Evolutionary conservation across 2,113 vertebrate species (phyloP).

Genomic region (Emydura subglobosa): DNA sequence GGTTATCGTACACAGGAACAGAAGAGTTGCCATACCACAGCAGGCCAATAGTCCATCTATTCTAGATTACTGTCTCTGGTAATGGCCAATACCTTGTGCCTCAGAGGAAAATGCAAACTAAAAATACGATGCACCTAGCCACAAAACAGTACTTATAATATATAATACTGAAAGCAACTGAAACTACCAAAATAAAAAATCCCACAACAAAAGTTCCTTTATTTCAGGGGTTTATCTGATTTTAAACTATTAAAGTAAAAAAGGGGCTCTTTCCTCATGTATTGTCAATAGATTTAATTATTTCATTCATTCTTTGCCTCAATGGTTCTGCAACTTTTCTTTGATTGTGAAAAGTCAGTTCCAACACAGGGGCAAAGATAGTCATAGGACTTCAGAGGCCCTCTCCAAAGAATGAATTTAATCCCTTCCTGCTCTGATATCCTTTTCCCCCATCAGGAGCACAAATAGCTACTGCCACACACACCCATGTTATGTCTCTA

Average conservation of each 20-base stretch:
- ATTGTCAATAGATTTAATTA: neutral
- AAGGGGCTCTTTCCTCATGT: neutral
- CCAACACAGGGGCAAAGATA: neutral
- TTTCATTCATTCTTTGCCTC: neutral
- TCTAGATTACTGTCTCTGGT: neutral
- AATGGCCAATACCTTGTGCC: neutral
- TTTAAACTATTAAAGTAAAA: neutral
- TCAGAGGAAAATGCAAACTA: neutral
- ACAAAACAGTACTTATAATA: neutral
- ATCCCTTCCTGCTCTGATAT: neutral
- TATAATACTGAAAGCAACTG: neutral
- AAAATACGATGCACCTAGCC: neutral
- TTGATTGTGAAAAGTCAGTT: neutral
- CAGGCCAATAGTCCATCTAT: neutral
- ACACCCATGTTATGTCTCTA: neutral
- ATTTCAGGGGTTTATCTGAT: neutral
- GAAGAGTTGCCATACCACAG: slow-evolving; percentile 19
- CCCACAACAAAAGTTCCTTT: neutral
- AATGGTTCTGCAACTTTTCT: neutral
- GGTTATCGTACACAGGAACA: slow-evolving; percentile 34
- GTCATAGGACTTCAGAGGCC: neutral
- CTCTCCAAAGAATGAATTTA: neutral
- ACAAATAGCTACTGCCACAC: neutral
- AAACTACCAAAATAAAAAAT: neutral
- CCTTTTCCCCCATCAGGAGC: neutral